These are phyloP conservation scores for Trimorus sp. DNA, from an alignment of 2,888 invertebrate genomes.

Conservation along the genomic window DNA sequence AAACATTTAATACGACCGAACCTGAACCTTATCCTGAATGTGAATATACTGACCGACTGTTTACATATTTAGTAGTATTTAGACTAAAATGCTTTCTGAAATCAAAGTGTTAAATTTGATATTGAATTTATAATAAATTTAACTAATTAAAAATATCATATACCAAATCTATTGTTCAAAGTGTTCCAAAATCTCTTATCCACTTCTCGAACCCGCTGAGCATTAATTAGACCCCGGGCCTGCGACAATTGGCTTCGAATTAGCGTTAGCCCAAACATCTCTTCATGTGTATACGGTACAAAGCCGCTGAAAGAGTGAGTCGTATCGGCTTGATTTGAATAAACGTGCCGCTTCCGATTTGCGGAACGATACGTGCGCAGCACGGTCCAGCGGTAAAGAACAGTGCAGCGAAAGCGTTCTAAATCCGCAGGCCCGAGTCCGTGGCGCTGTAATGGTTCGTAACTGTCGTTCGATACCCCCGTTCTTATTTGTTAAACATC, in stretches of 20 bases:
- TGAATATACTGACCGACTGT: too few species aligned
- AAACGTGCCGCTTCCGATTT: constrained; percentile 19
- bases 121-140: too few species aligned
- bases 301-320: neutral
- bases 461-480: constrained; percentile 67
- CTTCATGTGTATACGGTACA: too few species aligned
- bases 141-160: too few species aligned
- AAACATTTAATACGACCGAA: neutral
- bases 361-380: constrained; percentile 9
- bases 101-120: too few species aligned
- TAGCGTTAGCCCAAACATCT: neutral
- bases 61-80: too few species aligned
- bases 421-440: constrained; percentile 34
- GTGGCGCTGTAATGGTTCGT: constrained; percentile 39
- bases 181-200: too few species aligned
- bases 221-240: too few species aligned
- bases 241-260: neutral
- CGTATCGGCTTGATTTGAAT: constrained; percentile 22
- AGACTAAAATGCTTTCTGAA: too few species aligned
- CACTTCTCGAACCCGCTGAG: too few species aligned
- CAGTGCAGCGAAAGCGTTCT: constrained; percentile 49
- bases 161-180: too few species aligned
- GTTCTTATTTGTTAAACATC: constrained; percentile 79
- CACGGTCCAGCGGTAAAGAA: constrained; percentile 40
- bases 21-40: too few species aligned